These are phyloP conservation scores for Lepidochitona cinerea DNA, from an alignment of 2,888 invertebrate species.

Conservation along the genomic window DNA sequence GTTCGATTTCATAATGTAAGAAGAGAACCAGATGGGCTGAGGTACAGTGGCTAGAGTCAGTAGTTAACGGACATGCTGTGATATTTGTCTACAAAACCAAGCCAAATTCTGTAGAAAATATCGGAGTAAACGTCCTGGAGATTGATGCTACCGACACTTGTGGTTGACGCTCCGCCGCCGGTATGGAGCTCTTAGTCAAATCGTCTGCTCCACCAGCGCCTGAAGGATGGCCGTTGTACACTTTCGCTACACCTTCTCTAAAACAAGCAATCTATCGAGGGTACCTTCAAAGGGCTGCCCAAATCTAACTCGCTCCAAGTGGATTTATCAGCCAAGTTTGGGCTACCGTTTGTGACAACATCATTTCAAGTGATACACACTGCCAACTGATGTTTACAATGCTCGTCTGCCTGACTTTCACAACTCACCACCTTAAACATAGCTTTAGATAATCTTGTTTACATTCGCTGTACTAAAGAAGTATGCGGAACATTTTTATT, in stretches of 20 bases:
- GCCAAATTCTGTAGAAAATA: not conserved
- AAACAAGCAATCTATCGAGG: not conserved
- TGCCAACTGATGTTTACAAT: too few species aligned
- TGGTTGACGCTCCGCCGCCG: not conserved
- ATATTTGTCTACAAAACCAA: not conserved
- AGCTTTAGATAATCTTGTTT: too few species aligned
- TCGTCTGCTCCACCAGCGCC: not conserved
- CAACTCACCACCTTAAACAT: too few species aligned
- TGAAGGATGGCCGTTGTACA: not conserved
- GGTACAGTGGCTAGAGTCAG: not conserved
- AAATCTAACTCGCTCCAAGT: too few species aligned
- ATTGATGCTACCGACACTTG: not conserved
- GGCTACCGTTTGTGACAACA: too few species aligned
- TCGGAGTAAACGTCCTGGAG: not conserved
- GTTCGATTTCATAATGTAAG: slow-evolving; percentile 1
- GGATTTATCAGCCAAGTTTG: too few species aligned
- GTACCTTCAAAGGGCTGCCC: not conserved
- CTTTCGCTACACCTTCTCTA: not conserved
- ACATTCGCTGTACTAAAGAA: too few species aligned
- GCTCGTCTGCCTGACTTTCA: too few species aligned
- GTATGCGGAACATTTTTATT: too few species aligned
- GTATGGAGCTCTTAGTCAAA: not conserved
- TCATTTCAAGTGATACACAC: too few species aligned
- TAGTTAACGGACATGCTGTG: not conserved
- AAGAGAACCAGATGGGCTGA: not conserved